Conservation (phyloP, 2,113 vertebrate species). For the Fregetta grallaria region DNA sequence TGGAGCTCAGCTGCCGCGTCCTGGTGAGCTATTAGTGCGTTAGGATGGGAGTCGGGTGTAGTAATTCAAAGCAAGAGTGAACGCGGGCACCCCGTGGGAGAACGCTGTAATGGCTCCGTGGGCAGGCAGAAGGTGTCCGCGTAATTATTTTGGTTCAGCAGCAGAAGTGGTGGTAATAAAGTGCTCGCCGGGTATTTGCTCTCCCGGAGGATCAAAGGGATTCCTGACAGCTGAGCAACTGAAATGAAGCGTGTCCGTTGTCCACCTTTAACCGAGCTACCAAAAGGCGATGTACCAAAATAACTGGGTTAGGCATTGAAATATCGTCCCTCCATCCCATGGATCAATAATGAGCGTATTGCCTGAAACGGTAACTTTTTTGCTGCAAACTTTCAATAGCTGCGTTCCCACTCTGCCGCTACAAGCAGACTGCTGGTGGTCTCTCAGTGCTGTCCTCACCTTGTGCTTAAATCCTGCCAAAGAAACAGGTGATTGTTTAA, state of each 20-base stretch:
- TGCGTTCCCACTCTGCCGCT: background rate
- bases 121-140: slow-evolving; percentile 13
- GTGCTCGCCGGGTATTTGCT: background rate
- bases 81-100: background rate
- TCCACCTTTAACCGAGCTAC: background rate
- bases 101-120: background rate
- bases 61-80: background rate
- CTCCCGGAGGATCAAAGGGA: slow-evolving; percentile 14
- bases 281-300: background rate
- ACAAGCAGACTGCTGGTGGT: background rate
- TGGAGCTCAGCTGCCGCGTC: slow-evolving; percentile 50
- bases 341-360: background rate
- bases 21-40: background rate
- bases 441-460: background rate
- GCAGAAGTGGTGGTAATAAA: background rate
- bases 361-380: background rate
- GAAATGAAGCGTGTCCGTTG: background rate
- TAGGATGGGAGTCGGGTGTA: background rate
- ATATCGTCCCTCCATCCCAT: background rate
- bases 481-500: background rate
- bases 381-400: background rate
- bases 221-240: slow-evolving; percentile 3
- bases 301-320: background rate
- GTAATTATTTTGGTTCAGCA: background rate
- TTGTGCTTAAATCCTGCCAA: background rate